Evolutionary conservation across 2,888 invertebrate species (phyloP).

Genomic region (Philopedon plagiatum): DNA sequence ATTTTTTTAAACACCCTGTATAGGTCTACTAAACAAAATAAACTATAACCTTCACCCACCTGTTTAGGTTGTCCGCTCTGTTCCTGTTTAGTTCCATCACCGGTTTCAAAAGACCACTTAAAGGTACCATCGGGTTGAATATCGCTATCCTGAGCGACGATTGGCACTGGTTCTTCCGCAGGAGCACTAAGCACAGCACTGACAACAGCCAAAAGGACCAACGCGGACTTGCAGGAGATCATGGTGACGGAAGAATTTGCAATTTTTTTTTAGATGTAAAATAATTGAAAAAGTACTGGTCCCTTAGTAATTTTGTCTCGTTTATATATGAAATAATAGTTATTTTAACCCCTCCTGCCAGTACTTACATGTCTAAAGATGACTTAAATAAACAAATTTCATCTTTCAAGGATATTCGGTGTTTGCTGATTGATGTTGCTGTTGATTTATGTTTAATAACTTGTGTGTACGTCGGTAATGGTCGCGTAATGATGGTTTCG

Average conservation of each 20-base stretch:
- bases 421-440: slow-evolving; percentile 18
- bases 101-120: slow-evolving; percentile 72
- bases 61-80: slow-evolving; percentile 69
- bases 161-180: slow-evolving; percentile 47
- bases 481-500: slow-evolving; percentile 9
- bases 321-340: slow-evolving; percentile 8
- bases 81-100: slow-evolving; percentile 74
- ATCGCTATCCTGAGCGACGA: slow-evolving; percentile 50
- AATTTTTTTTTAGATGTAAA: not conserved
- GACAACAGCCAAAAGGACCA: not conserved
- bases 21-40: too few species aligned
- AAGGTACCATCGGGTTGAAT: slow-evolving; percentile 50
- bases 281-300: not conserved
- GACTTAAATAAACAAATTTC: slow-evolving; percentile 39
- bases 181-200: slow-evolving; percentile 23
- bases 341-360: slow-evolving; percentile 23
- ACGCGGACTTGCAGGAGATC: slow-evolving; percentile 7
- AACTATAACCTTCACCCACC: slow-evolving; percentile 10
- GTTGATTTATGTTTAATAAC: slow-evolving; percentile 15
- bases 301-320: not conserved
- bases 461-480: not conserved
- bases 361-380: slow-evolving; percentile 9
- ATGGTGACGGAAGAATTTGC: not conserved
- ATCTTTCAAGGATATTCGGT: slow-evolving; percentile 26
- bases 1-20: too few species aligned